phyloP scores from a whole-genome alignment of 2,888 invertebrate genomes.

The Philereme transversata region DNA sequence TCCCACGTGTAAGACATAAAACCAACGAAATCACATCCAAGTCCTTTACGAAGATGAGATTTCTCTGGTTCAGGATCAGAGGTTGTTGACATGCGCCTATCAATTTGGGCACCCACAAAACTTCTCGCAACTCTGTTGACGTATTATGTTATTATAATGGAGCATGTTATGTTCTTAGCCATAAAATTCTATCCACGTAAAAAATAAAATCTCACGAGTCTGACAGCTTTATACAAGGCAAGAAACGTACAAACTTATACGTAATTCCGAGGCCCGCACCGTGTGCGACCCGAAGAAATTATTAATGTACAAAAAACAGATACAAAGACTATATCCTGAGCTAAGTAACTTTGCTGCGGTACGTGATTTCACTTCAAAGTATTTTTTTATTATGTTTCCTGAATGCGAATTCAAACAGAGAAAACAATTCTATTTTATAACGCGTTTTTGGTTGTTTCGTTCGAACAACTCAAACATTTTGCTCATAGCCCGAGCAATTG shows the following conservation, averaged over 20 bases:
- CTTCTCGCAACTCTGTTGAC: constrained; percentile 44
- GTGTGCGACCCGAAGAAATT: constrained; percentile 66
- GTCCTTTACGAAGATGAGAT: not conserved
- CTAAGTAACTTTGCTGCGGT: constrained; percentile 64
- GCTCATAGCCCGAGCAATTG: constrained; percentile 52
- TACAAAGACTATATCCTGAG: constrained; percentile 65
- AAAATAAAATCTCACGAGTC: constrained; percentile 72
- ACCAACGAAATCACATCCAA: constrained; percentile 31
- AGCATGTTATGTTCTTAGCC: constrained; percentile 59
- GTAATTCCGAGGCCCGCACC: constrained; percentile 60
- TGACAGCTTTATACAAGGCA: constrained; percentile 70
- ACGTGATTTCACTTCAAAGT: constrained; percentile 73
- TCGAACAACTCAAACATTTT: constrained; percentile 47
- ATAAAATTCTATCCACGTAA: constrained; percentile 75
- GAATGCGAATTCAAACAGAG: constrained; percentile 61
- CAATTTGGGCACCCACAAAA: constrained; percentile 54
- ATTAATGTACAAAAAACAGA: constrained; percentile 70
- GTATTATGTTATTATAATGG: constrained; percentile 60
- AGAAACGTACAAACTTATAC: constrained; percentile 65
- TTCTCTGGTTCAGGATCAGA: constrained; percentile 10
- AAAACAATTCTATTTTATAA: constrained; percentile 58
- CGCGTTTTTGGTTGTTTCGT: constrained; percentile 26
- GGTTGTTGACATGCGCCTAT: constrained; percentile 50
- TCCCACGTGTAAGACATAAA: constrained; percentile 27
- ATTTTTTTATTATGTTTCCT: constrained; percentile 57